Base-by-base conservation (phyloP, 2,113 vertebrate genomes). In the Catagonus wagneri region DNA sequence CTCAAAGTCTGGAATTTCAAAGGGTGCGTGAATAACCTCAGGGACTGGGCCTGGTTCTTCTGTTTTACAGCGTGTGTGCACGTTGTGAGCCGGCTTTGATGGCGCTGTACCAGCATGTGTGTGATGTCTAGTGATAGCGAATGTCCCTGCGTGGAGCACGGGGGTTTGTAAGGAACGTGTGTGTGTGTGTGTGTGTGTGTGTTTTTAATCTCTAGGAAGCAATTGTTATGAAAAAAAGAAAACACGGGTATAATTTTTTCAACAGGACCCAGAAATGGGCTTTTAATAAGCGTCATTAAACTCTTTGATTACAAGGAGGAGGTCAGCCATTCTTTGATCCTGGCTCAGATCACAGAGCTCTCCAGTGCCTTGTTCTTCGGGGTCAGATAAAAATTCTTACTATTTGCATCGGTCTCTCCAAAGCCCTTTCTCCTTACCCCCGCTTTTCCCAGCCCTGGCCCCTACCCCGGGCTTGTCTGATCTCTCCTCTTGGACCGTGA, bases 261-360 rank as follows among this genome's bases (percentile, higher is more conserved):
- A 97, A 66, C 65, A 86, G 97, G 95, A 95, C 66, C 96, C 93
- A 96, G 80, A 97, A 98, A 98, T 95, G 78, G 90, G 95, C 97
- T 98, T 98, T 98, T 98, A 98, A 98, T 97, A 98, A 98, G 96
- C 95, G 84, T 98, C 96, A 97, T 98, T 98, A 96, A 98, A 95
- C 96, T 97, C 97, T 98, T 96, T 96, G 95, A 95, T 96, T 98
- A 97, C 94, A 96, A 93, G 81, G 93, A n/a, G 94, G 96, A 98
- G 61, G 94, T 96, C 93, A 93, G 93, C 91, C 92, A 32, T 83
- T 86, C 97, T 98, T 98, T 98, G 97, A 97, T 96, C 91, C 95
- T 91, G 25, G 96, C 97, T 98, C 97, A 84, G 96, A 85, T 98
- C 96, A 97, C 97, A 96, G 88, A 97, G 94, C 84, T 97, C 93